phyloP scores from a whole-genome alignment of 2,888 invertebrate genomes.

The Nemapogon koenigi region DNA sequence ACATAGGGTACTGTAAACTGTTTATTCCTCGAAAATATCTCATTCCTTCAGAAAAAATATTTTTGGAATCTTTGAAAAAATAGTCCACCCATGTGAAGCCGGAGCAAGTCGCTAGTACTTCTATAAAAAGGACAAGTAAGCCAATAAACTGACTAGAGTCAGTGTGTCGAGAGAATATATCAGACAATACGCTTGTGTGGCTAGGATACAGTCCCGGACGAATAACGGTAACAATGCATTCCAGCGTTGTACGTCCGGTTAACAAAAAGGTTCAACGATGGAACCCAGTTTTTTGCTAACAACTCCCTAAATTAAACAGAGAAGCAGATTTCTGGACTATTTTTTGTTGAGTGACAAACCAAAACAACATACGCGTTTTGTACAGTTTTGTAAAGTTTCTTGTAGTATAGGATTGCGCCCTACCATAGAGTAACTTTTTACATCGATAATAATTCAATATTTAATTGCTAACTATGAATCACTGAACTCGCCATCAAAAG shows the following conservation, averaged over 20 bases:
- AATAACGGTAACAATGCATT: slow-evolving; percentile 56
- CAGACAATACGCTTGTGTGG: slow-evolving; percentile 24
- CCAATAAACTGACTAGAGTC: slow-evolving; percentile 29
- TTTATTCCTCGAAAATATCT: not conserved
- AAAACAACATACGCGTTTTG: slow-evolving; percentile 6
- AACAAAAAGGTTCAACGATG: slow-evolving; percentile 47
- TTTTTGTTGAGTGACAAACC: slow-evolving; percentile 1
- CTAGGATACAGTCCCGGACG: slow-evolving; percentile 24
- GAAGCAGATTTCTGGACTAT: slow-evolving; percentile 6
- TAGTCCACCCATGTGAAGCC: not conserved
- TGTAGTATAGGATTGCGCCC: not conserved
- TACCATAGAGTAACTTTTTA: not conserved
- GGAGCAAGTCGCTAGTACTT: slow-evolving; percentile 13
- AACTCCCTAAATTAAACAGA: slow-evolving; percentile 51
- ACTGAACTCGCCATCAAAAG: too few relatives aligned
- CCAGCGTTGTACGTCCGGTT: slow-evolving; percentile 44
- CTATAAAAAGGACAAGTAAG: slow-evolving; percentile 24
- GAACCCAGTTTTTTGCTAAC: slow-evolving; percentile 47
- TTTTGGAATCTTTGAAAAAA: not conserved
- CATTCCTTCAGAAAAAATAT: too few relatives aligned
- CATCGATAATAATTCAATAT: slow-evolving; percentile 1
- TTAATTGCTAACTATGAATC: too few relatives aligned
- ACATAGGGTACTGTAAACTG: not conserved
- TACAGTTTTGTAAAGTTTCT: too few relatives aligned
- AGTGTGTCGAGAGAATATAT: slow-evolving; percentile 27